Evolutionary conservation across 1,140 invertebrate species (phyloP), one percentile per base, ranked within the genome.

Genomic region (Tyrophagus putrescentiae): DNA sequence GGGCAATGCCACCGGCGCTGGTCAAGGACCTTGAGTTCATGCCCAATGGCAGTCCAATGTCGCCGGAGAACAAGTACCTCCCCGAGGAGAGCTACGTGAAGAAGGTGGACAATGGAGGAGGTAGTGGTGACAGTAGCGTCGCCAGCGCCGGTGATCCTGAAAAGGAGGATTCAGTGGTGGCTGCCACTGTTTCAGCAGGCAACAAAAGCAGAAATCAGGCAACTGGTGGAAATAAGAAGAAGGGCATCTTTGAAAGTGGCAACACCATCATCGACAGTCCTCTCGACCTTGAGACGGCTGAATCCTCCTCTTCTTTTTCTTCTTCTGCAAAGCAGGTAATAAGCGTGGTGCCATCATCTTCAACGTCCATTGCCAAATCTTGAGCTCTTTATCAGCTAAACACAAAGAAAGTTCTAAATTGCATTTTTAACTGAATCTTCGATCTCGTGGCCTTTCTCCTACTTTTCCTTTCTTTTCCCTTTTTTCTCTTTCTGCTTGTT

Each of bases 1-100:
- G 61, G 61, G 4, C 45, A 5, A 18, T 62, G 39, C 60, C 60
- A n/a, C 3, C 52, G 18, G 29, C 34, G 9, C n/a, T 61, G 31
- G 27, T 62, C 16, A n/a, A n/a, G 18, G n/a, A 42, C 9, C n/a
- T 59, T 3, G 57, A 59, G 27, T 59, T 59, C 25, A 59, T 59
- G 57, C 57, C 57, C 16, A 59, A 59, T 34, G 18, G n/a, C 11
- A 28, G 4, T 29, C 34, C 34, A 56, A 42, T 41, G 25, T 44
- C 16, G 23, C 4, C 57, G 3, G 25, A 53, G 6, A 53, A 54
- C 27, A 27, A 54, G 27, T 54, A 54, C 27, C 25, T 27, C 11
- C 52, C 52, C 1, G 52, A 54, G 11, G 7, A 1, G 25, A 31
- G 31, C 45, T 48, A 48, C 18, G 45, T 48, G 7, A 48, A 48